These are phyloP conservation scores for Zapornia atra DNA, from an alignment of 2,113 vertebrate genomes.

Conservation along the genomic window DNA sequence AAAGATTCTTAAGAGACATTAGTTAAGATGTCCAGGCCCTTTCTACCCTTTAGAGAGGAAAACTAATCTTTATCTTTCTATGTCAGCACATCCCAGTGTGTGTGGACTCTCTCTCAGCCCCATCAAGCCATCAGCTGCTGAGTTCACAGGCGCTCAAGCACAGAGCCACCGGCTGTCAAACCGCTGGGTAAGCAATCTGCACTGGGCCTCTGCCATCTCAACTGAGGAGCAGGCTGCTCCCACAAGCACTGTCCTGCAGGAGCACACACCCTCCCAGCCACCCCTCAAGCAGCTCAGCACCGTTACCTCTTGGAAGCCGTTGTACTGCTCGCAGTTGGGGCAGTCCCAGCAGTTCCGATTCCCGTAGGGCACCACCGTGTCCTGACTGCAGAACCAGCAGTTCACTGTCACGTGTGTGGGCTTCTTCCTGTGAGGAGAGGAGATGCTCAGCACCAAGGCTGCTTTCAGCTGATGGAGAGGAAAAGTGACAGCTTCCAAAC, in stretches of 20 bases:
- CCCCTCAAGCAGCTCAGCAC: background rate
- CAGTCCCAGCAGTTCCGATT: slow-evolving; percentile 99
- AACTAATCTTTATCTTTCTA: rapidly evolving
- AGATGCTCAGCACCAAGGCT: background rate
- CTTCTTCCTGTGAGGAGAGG: slow-evolving; percentile 80
- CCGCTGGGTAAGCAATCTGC: rapidly evolving
- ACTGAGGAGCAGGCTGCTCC: background rate
- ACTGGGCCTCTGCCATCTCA: rapidly evolving
- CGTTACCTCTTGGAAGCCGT: slow-evolving; percentile 93
- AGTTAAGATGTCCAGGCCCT: background rate
- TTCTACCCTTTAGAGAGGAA: background rate
- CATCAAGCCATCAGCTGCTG: background rate
- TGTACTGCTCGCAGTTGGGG: slow-evolving; percentile 97
- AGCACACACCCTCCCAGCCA: background rate
- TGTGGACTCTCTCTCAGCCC: rapidly evolving
- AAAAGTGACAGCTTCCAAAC: background rate
- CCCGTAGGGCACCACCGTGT: slow-evolving; percentile 92
- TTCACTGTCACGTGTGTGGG: slow-evolving; percentile 88
- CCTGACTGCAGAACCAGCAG: slow-evolving; percentile 96
- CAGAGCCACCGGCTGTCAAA: background rate
- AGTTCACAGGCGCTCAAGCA: background rate
- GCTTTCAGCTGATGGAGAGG: background rate
- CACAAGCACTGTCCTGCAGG: background rate
- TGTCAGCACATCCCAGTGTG: background rate
- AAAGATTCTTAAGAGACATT: background rate